Evolutionary conservation across 2,797 vertebrate genomes (phyloP).

Genomic region (Aplochiton taeniatus): DNA sequence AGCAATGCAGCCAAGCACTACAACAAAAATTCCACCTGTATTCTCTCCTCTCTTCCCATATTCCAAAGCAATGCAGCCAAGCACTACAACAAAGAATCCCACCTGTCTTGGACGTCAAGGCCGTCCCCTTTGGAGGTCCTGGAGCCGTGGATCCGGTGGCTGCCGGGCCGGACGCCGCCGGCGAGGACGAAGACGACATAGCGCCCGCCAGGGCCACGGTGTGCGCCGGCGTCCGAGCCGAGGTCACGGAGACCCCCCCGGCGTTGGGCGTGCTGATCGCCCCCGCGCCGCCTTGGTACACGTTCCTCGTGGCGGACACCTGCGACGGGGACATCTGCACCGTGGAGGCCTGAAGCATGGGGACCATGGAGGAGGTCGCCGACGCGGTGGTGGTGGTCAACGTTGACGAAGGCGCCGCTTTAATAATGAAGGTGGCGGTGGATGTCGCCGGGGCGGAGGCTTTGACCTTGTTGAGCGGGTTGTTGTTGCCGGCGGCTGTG

Average conservation of each 20-base stretch:
- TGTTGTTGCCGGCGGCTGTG: constrained; percentile 49
- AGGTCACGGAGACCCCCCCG: constrained; percentile 75
- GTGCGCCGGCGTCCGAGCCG: constrained; percentile 71
- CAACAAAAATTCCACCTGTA: too few species aligned
- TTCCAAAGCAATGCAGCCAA: not conserved
- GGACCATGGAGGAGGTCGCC: constrained; percentile 45
- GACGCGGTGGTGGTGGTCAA: constrained; percentile 37
- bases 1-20: too few species aligned
- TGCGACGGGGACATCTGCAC: constrained; percentile 60
- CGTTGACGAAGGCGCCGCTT: constrained; percentile 46
- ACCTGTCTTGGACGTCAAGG: constrained; percentile 80
- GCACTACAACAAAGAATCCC: not conserved
- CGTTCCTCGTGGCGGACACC: constrained; percentile 70
- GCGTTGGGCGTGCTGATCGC: constrained; percentile 72
- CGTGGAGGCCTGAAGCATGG: constrained; percentile 58
- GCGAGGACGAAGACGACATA: constrained; percentile 71
- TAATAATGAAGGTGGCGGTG: constrained; percentile 75
- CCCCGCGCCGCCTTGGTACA: constrained; percentile 75
- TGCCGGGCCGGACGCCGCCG: constrained; percentile 72
- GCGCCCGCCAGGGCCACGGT: constrained; percentile 75
- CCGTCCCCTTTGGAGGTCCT: constrained; percentile 72
- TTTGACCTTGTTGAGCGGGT: constrained; percentile 71
- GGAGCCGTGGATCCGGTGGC: constrained; percentile 77
- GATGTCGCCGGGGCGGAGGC: constrained; percentile 56
- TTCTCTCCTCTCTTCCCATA: too few species aligned